Base-by-base conservation (phyloP, 2,113 vertebrate species). In the Brachyhypopomus occidentalis region DNA sequence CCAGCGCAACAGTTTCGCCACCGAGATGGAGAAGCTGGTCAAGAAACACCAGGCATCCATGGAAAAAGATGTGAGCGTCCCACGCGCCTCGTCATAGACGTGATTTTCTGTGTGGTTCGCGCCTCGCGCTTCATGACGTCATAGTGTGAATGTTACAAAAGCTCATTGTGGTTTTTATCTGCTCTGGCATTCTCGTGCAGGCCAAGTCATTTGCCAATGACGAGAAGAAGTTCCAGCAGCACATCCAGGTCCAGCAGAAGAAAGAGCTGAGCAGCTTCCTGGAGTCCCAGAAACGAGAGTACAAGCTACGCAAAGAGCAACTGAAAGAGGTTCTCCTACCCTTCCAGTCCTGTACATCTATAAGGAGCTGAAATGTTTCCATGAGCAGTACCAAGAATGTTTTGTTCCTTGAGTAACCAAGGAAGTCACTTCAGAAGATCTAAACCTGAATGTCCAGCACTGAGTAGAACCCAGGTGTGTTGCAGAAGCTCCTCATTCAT, bases 191-290 rank as follows among this genome's bases (percentile, higher is more conserved):
- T 91, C 89, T 23, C 88, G 85, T 82, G 16, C 81, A 99, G 97
- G 94, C 95, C 84, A 99, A 99, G 93, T 94, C 96, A 8, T 97
- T 98, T 91, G 92, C 92, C 81, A 98, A 96, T 8, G 98, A 99
- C 85, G 97, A 99, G 88, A 99, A 99, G 94, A 99, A 98, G 90
- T 99, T 99, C 86, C 97, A 99, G 48, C 98, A 99, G 78, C 97
- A 99, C 90, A 99, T 99, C 89, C 96, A 98, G 90, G 95, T 94
- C 86, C 97, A 99, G 84, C 97, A 99, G 88, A 99, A 99, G 90
- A 99, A 99, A 88, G 98, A 99, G 85, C 90, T 99, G 16, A 98
- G 94, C 89, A 98, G 95, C 88, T 99, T 99, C 88, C 88, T 98
- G 59, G 97, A 99, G 85, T 97, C 97, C 2, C 97, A 99, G 90